These are phyloP conservation scores for Tigriopus californicus DNA, from an alignment of 2,888 invertebrate genomes.

Conservation along the genomic window DNA sequence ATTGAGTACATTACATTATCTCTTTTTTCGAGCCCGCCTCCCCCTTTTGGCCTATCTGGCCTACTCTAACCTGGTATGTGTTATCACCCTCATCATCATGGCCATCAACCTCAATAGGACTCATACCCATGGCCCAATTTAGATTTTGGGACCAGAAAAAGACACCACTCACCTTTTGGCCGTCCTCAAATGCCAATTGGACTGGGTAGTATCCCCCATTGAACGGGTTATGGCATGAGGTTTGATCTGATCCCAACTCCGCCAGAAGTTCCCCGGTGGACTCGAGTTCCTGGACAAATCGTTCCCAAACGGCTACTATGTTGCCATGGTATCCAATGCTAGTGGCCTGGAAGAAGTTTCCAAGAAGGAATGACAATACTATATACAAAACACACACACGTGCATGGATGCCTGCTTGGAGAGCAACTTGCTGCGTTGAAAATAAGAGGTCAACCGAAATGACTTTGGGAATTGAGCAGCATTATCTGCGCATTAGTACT, in stretches of 20 bases:
- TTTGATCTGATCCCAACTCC: constrained; percentile 41
- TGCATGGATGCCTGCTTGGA: constrained; percentile 5
- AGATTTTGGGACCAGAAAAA: too few relatives aligned
- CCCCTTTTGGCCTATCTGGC: too few relatives aligned
- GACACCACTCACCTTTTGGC: constrained; percentile 23
- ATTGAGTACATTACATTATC: too few relatives aligned
- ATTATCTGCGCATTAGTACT: too few relatives aligned
- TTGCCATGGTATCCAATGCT: constrained; percentile 41
- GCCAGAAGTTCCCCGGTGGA: constrained; percentile 33
- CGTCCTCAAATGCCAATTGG: constrained; percentile 31
- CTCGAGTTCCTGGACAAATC: constrained; percentile 27
- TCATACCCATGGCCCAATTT: too few relatives aligned
- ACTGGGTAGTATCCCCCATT: constrained; percentile 40
- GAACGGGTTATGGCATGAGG: constrained; percentile 40
- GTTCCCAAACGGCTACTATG: constrained; percentile 29
- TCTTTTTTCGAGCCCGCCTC: too few relatives aligned
- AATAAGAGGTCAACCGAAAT: too few relatives aligned
- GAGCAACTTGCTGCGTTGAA: too few relatives aligned
- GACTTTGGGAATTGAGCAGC: too few relatives aligned
- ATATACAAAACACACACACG: not conserved
- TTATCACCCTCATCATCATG: too few relatives aligned
- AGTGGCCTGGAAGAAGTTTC: constrained; percentile 23
- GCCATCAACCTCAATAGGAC: too few relatives aligned
- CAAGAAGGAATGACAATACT: not conserved
- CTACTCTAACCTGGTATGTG: too few relatives aligned